Evolutionary conservation across 2,113 vertebrate species (phyloP).

Genomic region (Coreoperca whiteheadi): DNA sequence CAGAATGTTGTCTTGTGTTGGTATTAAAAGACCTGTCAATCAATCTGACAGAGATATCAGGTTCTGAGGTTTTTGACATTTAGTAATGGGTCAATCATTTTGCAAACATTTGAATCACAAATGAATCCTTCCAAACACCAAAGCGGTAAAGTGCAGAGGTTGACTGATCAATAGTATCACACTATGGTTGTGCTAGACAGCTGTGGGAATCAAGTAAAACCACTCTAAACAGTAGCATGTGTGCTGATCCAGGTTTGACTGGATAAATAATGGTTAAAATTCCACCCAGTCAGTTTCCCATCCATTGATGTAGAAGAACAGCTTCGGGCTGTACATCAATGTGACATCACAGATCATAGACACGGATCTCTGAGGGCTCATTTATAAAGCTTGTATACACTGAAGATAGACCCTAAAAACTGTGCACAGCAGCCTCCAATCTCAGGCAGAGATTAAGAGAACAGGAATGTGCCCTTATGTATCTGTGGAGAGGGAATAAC

Average conservation of each 20-base stretch:
- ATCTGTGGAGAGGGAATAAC: slow-evolving; percentile 26
- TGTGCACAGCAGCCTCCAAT: slow-evolving; percentile 50
- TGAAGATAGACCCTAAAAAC: slow-evolving; percentile 70
- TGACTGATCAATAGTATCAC: slow-evolving; percentile 39
- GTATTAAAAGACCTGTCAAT: slow-evolving; percentile 23
- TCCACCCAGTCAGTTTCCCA: slow-evolving; percentile 68
- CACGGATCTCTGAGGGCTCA: slow-evolving; percentile 76
- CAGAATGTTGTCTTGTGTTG: background rate
- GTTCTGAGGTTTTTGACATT: slow-evolving; percentile 31
- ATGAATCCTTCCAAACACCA: slow-evolving; percentile 18
- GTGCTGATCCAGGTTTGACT: slow-evolving; percentile 55
- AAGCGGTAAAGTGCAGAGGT: slow-evolving; percentile 2
- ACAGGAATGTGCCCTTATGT: slow-evolving; percentile 29
- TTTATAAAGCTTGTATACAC: slow-evolving; percentile 78
- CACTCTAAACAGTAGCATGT: slow-evolving; percentile 1
- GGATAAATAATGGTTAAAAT: slow-evolving; percentile 74
- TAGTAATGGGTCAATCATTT: slow-evolving; percentile 15
- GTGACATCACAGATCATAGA: slow-evolving; percentile 80
- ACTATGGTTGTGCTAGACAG: slow-evolving; percentile 17
- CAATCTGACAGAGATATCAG: background rate
- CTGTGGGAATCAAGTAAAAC: slow-evolving; percentile 32
- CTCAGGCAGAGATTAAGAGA: slow-evolving; percentile 57
- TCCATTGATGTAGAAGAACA: slow-evolving; percentile 77
- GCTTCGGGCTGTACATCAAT: slow-evolving; percentile 80
- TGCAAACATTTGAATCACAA: slow-evolving; percentile 37